Base-by-base conservation (phyloP, 37 sponge, comb jelly and placozoan genomes). In the Ephydatia muelleri region DNA sequence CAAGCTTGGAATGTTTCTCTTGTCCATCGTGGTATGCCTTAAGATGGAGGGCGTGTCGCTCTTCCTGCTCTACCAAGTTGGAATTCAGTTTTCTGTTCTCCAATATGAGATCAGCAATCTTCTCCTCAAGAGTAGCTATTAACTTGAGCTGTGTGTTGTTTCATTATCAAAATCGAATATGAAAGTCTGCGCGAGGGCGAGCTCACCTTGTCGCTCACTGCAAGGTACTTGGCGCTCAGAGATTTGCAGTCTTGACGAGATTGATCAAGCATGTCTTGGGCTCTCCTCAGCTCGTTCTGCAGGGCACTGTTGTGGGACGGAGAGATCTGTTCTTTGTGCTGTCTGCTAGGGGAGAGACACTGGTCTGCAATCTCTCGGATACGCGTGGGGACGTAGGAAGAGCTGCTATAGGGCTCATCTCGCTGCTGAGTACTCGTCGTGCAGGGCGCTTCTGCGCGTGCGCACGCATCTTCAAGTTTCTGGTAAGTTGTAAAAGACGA, bases 331-430 rank as follows among this genome's bases (percentile, higher is more conserved):
- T n/a, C n/a, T n/a, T 27, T 2, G 65, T 43, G 43, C 6, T 43
- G 43, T 43, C 43, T 43, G 43, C 43, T 43, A 13, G 91, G 73
- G 32, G 87, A 80, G 21, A 91, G 92, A 25, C 72, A 57, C 36
- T 86, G 87, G 43, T 89, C 49, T 13, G 86, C 68, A 1, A 89
- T 89, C 77, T 93, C 93, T 73, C 76, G 48, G 6, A 93, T 80
- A 40, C 93, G 68, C 82, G 80, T 34, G 19, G 87, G 93, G 27
- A 89, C 65, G 77, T 83, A 81, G 28, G 49, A 70, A 8, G 91
- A 72, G 77, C 84, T 83, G 34, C n/a, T n/a, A n/a, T n/a, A n/a
- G n/a, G n/a, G n/a, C n/a, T n/a, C n/a, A n/a, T 80, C 34, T 4
- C 80, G 38, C 72, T 93, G 91, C 70, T 70, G 29, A 14, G 26